Base-by-base conservation (phyloP, 2,113 vertebrate genomes). In the Cyphomyrus plagiostoma region DNA sequence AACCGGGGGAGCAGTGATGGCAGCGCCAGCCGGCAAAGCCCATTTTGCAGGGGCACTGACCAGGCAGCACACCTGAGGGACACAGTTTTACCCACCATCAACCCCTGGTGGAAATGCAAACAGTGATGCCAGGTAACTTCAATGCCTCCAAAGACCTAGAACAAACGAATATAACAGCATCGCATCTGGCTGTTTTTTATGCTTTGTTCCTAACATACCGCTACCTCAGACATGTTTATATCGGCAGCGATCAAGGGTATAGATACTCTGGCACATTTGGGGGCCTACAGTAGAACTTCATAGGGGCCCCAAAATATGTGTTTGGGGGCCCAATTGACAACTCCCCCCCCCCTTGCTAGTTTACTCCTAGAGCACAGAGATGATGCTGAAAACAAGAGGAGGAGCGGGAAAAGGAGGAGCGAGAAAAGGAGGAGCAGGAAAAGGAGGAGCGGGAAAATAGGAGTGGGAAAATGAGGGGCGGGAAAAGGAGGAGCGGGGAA, bases 31-130 rank as follows among this genome's bases (percentile, higher is more conserved):
- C 98, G 0, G 95, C 23, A 0, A 97, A 99, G 0, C 98, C 98
- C 86, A 96, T 93, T 88, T 93, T 96, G 94, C 98, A 99, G 0
- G 93, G 92, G 92, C 98, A 99, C 90, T 99, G 97, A 13, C 98
- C 98, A 1, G 97, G 95, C 89, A 91, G 91, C 42, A 94, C 89
- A 89, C 96, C 97, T 97, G 87, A 6, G 92, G 11, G 90, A 88
- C 86, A 87, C 62, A 80, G 17, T 39, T 42, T 80, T 35, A 3
- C 74, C 17, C 11, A 35, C 30, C 35, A 42, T 42, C 30, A 39
- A 19, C 1, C 30, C 35, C 70, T 42, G 70, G 26, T 35, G 87
- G 4, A 83, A 53, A 77, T 39, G 70, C 13, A 10, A 39, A 35
- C 35, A 77, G 0, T 66, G 70, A 19, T 7, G 35, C 30, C 26